phyloP scores from a whole-genome alignment of 2,797 vertebrate species.

The Petrocephalus schoutedeni region DNA sequence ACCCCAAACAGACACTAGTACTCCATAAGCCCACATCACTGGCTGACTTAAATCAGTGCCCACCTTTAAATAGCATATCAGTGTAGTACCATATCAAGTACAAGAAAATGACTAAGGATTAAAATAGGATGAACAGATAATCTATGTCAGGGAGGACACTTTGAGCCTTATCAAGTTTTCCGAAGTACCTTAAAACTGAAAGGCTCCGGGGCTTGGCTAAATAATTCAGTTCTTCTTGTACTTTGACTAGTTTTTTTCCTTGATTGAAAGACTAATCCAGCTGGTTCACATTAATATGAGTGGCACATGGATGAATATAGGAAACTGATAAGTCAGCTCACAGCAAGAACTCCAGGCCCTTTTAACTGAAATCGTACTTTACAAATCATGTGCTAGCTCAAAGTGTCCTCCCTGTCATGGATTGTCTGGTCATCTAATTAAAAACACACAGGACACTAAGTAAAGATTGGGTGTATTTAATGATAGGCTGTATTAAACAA shows the following conservation, averaged over 20 bases:
- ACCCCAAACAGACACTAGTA: neutral
- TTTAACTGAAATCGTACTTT: neutral
- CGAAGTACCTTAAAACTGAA: neutral
- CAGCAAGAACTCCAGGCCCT: neutral
- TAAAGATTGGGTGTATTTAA: constrained; percentile 19
- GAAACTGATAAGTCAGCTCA: neutral
- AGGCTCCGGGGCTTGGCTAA: neutral
- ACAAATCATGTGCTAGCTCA: neutral
- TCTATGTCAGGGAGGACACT: neutral
- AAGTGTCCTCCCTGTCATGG: neutral
- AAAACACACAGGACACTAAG: neutral
- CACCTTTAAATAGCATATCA: neutral
- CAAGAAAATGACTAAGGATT: neutral
- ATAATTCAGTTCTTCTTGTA: neutral
- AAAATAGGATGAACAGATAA: neutral
- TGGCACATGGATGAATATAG: neutral
- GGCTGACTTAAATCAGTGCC: neutral
- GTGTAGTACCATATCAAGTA: neutral
- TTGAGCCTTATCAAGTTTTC: neutral
- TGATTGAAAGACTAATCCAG: neutral
- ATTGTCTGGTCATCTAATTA: neutral
- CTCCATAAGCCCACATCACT: neutral
- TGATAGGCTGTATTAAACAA: constrained; percentile 43
- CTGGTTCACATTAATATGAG: neutral
- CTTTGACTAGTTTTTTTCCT: neutral